A percentile compares a stretch with the other conserved stretches of the same genome.
phyloP scores from a whole-genome alignment of 2,888 invertebrate species.

The Ganaspis brasiliensis region DNA sequence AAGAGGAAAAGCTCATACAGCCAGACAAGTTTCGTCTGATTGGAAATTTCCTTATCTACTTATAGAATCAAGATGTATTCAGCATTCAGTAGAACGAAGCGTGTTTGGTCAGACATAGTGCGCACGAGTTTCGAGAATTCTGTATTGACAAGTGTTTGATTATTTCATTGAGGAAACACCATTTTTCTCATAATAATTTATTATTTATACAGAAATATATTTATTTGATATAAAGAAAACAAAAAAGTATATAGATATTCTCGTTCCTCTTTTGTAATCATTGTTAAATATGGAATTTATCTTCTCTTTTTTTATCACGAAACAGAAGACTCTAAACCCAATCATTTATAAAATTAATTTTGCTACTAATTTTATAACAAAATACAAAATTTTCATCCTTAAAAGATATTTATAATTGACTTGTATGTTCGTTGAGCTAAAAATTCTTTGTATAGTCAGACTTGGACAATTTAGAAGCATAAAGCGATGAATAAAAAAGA shows the following conservation, averaged over 20 bases:
- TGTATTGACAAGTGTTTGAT: background rate
- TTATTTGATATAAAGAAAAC: too few species aligned
- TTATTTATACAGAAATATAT: too few species aligned
- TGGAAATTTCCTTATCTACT: constrained; percentile 32
- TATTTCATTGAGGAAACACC: background rate
- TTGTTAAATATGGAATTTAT: too few species aligned
- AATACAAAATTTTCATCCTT: too few species aligned
- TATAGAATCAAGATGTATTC: background rate
- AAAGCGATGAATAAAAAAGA: constrained; percentile 29
- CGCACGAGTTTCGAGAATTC: background rate
- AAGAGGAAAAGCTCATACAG: constrained; percentile 4
- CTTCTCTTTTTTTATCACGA: too few species aligned
- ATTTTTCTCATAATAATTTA: background rate
- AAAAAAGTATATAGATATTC: too few species aligned
- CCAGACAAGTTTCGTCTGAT: constrained; percentile 22
- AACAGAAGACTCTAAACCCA: too few species aligned
- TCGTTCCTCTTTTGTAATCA: too few species aligned
- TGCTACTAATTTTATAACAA: too few species aligned
- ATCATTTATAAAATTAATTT: too few species aligned
- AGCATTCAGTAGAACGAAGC: constrained; percentile 1
- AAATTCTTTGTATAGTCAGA: constrained; percentile 4
- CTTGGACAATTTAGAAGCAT: constrained; percentile 6
- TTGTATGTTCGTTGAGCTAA: background rate
- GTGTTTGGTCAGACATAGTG: constrained; percentile 1
- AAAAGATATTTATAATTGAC: constrained; percentile 1